Percentiles rank a stretch among this genome's conserved stretches.
Conservation (phyloP, 2,113 vertebrate genomes). For the Globicephala melas region DNA sequence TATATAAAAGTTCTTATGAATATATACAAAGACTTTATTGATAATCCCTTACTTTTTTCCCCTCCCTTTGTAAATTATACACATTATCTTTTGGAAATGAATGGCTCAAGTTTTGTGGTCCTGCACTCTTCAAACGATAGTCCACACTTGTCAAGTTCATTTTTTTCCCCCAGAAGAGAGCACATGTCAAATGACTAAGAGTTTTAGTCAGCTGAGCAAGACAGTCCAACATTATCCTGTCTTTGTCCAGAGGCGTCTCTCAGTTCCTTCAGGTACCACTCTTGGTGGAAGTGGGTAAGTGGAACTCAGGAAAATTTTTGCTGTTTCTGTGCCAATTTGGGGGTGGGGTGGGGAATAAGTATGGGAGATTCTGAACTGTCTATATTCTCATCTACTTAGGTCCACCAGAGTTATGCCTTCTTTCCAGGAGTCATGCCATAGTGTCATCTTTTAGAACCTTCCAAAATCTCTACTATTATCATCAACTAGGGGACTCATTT, state of each 20-base stretch:
- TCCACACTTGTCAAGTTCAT: background rate
- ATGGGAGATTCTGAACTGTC: background rate
- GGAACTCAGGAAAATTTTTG: background rate
- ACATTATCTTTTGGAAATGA: background rate
- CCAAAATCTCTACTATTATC: background rate
- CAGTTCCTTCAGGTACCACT: background rate
- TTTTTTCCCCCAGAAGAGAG: background rate
- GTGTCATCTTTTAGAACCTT: background rate
- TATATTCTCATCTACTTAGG: background rate
- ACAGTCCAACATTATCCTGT: background rate
- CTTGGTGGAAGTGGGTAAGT: background rate
- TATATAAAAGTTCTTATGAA: background rate
- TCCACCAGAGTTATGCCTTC: background rate
- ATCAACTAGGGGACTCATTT: background rate
- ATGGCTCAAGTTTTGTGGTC: background rate
- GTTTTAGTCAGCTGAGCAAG: background rate
- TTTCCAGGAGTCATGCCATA: background rate
- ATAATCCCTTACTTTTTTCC: background rate
- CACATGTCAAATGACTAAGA: background rate
- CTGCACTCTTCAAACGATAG: background rate
- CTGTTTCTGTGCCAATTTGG: background rate
- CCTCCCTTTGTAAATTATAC: background rate
- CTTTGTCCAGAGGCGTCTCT: background rate
- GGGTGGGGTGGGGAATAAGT: background rate
- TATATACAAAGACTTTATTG: background rate